Conservation (phyloP, 1,140 invertebrate species). For the Ips nitidus region DNA sequence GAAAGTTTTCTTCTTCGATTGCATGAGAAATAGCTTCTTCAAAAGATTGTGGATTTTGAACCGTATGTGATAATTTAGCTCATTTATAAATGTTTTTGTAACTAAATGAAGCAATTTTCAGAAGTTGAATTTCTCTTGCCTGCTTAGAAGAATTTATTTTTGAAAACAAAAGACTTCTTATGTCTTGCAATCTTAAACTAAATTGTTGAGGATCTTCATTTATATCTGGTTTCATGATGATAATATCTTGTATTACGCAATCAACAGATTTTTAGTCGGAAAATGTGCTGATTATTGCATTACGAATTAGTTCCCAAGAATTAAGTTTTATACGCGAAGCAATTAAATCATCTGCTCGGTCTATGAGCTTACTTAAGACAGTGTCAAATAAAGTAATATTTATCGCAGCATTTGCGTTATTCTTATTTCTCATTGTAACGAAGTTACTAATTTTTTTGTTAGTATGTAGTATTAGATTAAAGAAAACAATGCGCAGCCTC, state of each 20-base stretch:
- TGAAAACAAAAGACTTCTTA: conserved; percentile 22
- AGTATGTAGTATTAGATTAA: no score
- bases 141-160: conserved; percentile 20
- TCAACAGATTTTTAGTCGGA: conserved; percentile 35
- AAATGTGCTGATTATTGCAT: conserved; percentile 31
- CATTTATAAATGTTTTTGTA: conserved; percentile 27
- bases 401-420: conserved; percentile 4
- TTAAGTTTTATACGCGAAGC: conserved; percentile 31
- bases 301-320: conserved; percentile 28
- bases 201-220: conserved; percentile 35
- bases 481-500: no score
- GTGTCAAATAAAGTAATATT: conserved; percentile 30
- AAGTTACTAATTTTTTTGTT: no score
- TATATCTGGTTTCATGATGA: conserved; percentile 29
- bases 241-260: conserved; percentile 37
- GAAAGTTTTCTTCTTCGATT: conserved; percentile 24
- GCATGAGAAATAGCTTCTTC: conserved; percentile 23
- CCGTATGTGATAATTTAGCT: conserved; percentile 15
- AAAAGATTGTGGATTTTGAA: conserved; percentile 13
- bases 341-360: conserved; percentile 33
- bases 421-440: no score
- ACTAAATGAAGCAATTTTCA: conserved; percentile 22
- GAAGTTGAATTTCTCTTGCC: conserved; percentile 12
- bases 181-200: conserved; percentile 35
- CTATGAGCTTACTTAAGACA: conserved; percentile 34